These are phyloP conservation scores for Thaumetopoea pityocampa DNA, from an alignment of 1,140 invertebrate genomes.

Conservation along the genomic window DNA sequence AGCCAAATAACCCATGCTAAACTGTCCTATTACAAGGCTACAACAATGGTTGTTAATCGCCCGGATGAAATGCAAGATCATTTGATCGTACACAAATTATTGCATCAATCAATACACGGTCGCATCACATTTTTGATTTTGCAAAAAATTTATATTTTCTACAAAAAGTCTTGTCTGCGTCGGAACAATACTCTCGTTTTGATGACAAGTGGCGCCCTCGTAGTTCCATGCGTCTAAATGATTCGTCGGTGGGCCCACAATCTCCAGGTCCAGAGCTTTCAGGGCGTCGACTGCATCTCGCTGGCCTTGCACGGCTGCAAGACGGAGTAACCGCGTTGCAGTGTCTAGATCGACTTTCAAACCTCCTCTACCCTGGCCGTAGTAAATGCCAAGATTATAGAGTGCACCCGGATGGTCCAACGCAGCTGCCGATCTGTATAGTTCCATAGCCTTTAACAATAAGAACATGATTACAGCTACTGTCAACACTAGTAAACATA, in stretches of 20 bases:
- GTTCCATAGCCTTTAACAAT: constrained; percentile 76
- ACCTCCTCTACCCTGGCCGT: constrained; percentile 79
- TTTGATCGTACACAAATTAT: too few relatives aligned
- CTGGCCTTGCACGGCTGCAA: constrained; percentile 78
- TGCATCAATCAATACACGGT: constrained; percentile 20
- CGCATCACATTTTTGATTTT: constrained; percentile 29
- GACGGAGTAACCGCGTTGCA: constrained; percentile 71
- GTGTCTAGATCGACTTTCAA: constrained; percentile 58
- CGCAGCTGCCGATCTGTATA: constrained; percentile 77
- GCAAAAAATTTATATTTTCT: constrained; percentile 39
- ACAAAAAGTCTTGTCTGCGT: constrained; percentile 50
- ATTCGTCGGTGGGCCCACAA: constrained; percentile 15
- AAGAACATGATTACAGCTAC: constrained; percentile 4
- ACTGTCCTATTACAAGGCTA: too few relatives aligned
- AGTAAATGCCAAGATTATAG: constrained; percentile 80
- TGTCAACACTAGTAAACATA: constrained; percentile 3
- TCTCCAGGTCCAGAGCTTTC: constrained; percentile 36
- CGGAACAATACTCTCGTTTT: constrained; percentile 36
- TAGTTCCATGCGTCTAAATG: constrained; percentile 30
- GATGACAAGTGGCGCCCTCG: constrained; percentile 21
- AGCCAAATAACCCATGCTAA: too few relatives aligned
- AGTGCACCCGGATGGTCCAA: constrained; percentile 77
- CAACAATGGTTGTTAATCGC: too few relatives aligned
- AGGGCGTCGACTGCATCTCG: constrained; percentile 75
- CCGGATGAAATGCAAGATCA: too few relatives aligned